These are phyloP conservation scores for Aplidium turbinatum DNA, from an alignment of 23 tunicate genomes.

Conservation along the genomic window DNA sequence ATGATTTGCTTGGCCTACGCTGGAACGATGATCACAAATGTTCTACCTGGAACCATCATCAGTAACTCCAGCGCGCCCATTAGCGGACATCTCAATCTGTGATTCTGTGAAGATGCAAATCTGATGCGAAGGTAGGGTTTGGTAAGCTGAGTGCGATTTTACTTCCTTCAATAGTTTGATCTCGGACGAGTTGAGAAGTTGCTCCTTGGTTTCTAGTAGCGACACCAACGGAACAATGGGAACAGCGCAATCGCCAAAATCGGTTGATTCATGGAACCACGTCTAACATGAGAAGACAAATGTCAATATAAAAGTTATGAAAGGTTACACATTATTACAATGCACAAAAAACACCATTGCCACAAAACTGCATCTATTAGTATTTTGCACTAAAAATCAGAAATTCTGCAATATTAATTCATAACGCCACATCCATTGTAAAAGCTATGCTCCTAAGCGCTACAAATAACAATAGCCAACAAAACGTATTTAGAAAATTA, in stretches of 20 bases:
- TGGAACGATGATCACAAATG: too few species aligned
- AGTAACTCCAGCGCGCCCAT: constrained; percentile 1
- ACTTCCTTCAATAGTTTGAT: not conserved
- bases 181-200: constrained; percentile 2
- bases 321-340: too few species aligned
- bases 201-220: constrained; percentile 7
- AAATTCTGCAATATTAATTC: too few species aligned
- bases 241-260: not conserved
- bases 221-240: constrained; percentile 23
- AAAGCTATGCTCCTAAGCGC: too few species aligned
- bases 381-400: too few species aligned
- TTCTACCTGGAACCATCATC: constrained; percentile 35
- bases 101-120: constrained; percentile 15
- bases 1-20: too few species aligned
- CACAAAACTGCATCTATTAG: too few species aligned
- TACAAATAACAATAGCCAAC: too few species aligned
- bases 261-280: constrained; percentile 12
- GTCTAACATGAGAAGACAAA: not conserved
- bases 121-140: not conserved
- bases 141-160: not conserved
- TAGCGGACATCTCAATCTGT: constrained; percentile 7
- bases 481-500: too few species aligned
- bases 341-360: too few species aligned
- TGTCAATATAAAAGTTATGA: not conserved
- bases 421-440: too few species aligned